Evolutionary conservation across 2,888 invertebrate species (phyloP).

Genomic region (Ophion obscuratus): DNA sequence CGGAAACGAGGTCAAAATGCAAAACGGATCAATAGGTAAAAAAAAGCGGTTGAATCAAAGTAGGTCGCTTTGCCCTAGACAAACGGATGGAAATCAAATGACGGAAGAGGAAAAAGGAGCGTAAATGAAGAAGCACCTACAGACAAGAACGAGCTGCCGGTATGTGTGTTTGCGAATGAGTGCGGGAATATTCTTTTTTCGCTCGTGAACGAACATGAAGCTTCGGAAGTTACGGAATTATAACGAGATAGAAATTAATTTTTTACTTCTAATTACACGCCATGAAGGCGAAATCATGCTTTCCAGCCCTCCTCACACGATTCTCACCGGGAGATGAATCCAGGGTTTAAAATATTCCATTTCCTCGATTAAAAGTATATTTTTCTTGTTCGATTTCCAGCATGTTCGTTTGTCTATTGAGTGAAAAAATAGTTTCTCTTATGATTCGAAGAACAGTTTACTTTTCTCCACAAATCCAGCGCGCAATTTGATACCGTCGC

Average conservation of each 20-base stretch:
- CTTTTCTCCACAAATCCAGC: no score
- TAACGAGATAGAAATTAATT: slow-evolving; percentile 33
- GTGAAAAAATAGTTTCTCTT: not conserved
- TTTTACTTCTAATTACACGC: not conserved
- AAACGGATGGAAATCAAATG: slow-evolving; percentile 55
- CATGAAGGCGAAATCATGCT: not conserved
- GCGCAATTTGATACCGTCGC: no score
- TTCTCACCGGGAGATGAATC: no score
- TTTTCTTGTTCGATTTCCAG: no score
- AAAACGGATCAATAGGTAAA: slow-evolving; percentile 47
- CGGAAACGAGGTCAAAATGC: slow-evolving; percentile 57
- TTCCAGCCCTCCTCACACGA: not conserved
- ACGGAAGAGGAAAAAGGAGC: slow-evolving; percentile 25
- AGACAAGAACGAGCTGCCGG: not conserved
- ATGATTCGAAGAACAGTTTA: not conserved
- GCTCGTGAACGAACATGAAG: not conserved
- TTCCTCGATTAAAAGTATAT: not conserved
- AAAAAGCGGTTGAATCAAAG: slow-evolving; percentile 49
- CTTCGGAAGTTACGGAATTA: slow-evolving; percentile 10
- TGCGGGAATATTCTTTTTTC: slow-evolving; percentile 23
- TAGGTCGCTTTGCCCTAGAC: slow-evolving; percentile 45
- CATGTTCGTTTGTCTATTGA: no score
- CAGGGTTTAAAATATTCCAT: not conserved
- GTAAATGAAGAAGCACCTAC: slow-evolving; percentile 9
- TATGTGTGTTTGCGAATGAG: not conserved